Evolutionary conservation across 2,113 vertebrate species (phyloP).

Genomic region (Takifugu flavidus): DNA sequence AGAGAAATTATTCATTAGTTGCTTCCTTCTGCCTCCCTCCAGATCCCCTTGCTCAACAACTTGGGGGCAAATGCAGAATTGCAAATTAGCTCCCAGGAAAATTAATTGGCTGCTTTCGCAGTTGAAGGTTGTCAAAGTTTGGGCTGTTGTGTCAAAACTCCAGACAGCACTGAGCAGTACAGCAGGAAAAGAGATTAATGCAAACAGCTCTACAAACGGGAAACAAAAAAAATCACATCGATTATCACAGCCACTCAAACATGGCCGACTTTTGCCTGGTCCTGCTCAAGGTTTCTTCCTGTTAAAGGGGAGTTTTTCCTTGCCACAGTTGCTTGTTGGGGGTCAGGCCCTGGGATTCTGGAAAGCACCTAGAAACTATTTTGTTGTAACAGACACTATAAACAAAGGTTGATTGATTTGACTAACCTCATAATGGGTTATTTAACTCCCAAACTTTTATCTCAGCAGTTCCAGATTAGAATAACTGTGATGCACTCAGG

Average conservation of each 20-base stretch:
- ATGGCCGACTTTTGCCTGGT: slow-evolving; percentile 17
- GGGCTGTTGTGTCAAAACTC: slow-evolving; percentile 49
- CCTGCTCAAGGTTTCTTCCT: too few species aligned
- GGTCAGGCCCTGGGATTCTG: too few species aligned
- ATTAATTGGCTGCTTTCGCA: slow-evolving; percentile 70
- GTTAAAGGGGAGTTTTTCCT: too few species aligned
- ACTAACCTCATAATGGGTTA: too few species aligned
- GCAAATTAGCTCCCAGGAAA: slow-evolving; percentile 66
- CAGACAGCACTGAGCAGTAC: slow-evolving; percentile 4
- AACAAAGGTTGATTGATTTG: too few species aligned
- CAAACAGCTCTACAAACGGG: slow-evolving; percentile 18
- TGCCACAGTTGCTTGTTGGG: too few species aligned
- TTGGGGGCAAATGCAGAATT: slow-evolving; percentile 67
- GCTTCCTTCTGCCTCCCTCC: slow-evolving; percentile 52
- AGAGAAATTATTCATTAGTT: slow-evolving; percentile 72
- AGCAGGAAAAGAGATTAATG: slow-evolving; percentile 6
- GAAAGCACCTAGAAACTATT: too few species aligned
- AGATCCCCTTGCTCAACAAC: slow-evolving; percentile 64
- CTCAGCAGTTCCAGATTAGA: background rate
- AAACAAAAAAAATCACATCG: slow-evolving; percentile 15
- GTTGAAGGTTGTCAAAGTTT: slow-evolving; percentile 57
- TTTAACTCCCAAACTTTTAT: too few species aligned
- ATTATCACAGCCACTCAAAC: slow-evolving; percentile 38
- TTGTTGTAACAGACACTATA: too few species aligned
- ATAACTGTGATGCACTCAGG: slow-evolving; percentile 6